A percentile compares a stretch with the other conserved stretches of the same genome.
phyloP scores from a whole-genome alignment of 2,113 vertebrate species.

The Prolemur simus region DNA sequence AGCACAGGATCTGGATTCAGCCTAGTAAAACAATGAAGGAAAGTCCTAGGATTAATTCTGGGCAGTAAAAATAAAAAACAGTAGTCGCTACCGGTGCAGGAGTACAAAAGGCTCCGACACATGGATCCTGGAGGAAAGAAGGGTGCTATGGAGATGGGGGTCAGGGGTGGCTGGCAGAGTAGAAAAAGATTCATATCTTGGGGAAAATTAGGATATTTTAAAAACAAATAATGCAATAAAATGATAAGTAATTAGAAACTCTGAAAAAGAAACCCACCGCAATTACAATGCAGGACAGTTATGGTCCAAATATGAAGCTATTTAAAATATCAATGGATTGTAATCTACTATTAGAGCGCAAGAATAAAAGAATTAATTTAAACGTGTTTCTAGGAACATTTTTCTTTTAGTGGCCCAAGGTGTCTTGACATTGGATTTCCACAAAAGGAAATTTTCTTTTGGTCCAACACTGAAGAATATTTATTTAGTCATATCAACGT shows the following conservation, averaged over 20 bases:
- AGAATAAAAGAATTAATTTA: not conserved
- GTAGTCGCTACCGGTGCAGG: not conserved
- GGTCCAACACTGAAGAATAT: not conserved
- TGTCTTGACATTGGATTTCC: not conserved
- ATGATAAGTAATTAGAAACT: not conserved
- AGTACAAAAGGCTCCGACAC: rapidly evolving
- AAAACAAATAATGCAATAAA: not conserved
- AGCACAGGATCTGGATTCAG: not conserved
- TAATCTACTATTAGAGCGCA: not conserved
- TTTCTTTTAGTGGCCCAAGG: not conserved
- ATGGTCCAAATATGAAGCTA: not conserved
- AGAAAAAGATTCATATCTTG: not conserved
- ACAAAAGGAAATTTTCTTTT: not conserved
- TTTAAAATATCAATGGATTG: not conserved
- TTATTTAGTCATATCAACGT: not conserved
- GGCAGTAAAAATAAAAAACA: not conserved
- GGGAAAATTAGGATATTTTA: not conserved
- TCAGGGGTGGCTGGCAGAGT: not conserved
- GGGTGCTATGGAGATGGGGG: not conserved
- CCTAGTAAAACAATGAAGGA: not conserved
- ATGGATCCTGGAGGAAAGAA: not conserved
- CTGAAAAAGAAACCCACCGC: not conserved
- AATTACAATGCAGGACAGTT: not conserved
- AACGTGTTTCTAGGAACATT: not conserved
- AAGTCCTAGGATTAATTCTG: not conserved